Conservation (phyloP, 2,113 vertebrate genomes). For the Odontophorus gujanensis region DNA sequence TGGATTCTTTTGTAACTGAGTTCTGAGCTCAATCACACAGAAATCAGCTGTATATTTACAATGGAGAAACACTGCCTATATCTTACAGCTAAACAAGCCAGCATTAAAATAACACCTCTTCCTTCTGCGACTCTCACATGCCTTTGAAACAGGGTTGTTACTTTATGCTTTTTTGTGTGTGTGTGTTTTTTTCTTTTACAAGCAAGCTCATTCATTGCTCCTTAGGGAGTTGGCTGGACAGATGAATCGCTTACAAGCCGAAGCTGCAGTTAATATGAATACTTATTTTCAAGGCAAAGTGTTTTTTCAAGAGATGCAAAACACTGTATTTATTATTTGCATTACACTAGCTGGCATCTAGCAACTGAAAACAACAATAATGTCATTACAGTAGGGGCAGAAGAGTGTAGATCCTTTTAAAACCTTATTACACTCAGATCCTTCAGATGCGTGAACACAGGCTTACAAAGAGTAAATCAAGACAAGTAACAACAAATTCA, state of each 20-base stretch:
- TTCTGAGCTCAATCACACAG: background rate
- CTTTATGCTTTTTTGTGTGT: background rate
- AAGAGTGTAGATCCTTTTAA: background rate
- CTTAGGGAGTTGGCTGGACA: background rate
- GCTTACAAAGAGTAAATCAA: background rate
- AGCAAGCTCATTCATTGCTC: background rate
- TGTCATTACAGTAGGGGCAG: background rate
- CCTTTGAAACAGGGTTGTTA: background rate
- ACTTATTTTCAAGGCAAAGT: conserved; percentile 24
- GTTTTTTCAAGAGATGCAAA: conserved; percentile 23
- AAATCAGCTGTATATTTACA: background rate
- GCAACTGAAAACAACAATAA: background rate
- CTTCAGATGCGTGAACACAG: background rate
- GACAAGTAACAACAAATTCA: background rate
- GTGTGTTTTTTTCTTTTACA: background rate
- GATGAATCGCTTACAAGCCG: background rate
- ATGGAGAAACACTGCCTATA: background rate
- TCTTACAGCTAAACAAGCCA: background rate
- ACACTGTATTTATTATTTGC: conserved; percentile 23
- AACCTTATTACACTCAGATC: background rate
- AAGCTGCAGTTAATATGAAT: background rate
- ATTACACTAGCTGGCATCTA: background rate
- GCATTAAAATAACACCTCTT: background rate
- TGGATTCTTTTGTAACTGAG: background rate
- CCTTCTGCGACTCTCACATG: background rate